Conservation (phyloP, 2,113 vertebrate genomes). For the Cyanoramphus novaezelandiae region DNA sequence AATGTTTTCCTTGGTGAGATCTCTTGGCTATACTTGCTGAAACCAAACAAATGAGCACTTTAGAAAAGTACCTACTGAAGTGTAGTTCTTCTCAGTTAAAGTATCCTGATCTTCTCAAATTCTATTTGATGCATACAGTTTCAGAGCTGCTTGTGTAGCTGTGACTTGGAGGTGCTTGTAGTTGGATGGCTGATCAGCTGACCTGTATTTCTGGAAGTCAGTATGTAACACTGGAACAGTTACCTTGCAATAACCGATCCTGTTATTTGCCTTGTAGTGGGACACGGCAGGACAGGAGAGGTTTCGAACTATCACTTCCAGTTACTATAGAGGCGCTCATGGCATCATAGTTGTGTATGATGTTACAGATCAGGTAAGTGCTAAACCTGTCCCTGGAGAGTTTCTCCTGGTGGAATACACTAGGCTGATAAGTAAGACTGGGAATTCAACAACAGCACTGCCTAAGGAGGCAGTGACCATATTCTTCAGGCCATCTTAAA, state of each 20-base stretch:
- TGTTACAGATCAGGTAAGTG: constrained; percentile 93
- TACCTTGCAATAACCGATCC: neutral
- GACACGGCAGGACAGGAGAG: constrained; percentile 97
- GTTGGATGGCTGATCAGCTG: neutral
- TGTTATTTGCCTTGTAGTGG: constrained; percentile 80
- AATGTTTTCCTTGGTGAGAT: neutral
- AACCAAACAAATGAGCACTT: neutral
- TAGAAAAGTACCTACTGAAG: neutral
- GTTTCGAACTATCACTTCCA: constrained; percentile 98
- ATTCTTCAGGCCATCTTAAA: neutral
- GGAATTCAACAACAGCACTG: neutral
- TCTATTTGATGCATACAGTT: fast-evolving
- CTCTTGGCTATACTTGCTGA: neutral
- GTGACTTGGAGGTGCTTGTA: neutral
- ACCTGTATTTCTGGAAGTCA: neutral
- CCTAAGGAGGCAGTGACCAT: neutral
- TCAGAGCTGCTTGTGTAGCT: neutral
- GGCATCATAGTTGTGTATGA: constrained; percentile 98
- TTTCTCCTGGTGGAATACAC: neutral
- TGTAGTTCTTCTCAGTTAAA: neutral
- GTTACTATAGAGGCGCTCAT: constrained; percentile 97
- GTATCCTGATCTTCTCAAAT: fast-evolving
- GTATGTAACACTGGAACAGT: neutral
- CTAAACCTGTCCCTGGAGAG: neutral
- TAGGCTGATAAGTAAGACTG: neutral